Evolutionary conservation across 64 coral and sea anemone species (phyloP), one percentile per base, ranked within the genome.

Genomic region (Anthopleura sola): DNA sequence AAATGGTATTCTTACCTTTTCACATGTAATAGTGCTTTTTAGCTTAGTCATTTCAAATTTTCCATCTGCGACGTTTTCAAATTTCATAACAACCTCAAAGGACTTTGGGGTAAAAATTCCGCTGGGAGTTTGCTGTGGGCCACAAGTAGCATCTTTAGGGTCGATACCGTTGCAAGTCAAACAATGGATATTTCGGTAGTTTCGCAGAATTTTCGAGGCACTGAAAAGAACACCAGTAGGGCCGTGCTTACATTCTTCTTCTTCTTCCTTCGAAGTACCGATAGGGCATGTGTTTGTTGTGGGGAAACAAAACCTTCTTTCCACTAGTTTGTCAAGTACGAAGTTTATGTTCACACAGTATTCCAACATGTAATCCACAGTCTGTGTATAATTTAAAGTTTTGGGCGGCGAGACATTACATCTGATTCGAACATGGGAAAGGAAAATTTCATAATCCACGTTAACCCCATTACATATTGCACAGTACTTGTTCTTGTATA

Each of bases 61-160:
- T 1, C 8, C 21, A 21, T 0, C 31, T 1, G 5, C 66, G 0
- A 1, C 24, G 0, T 5, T 14, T 7, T 33, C 16, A 34, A 93
- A 85, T 12, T 57, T 78, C 87, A 95, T 85, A 36, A 95, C 13
- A 40, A 91, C 86, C 60, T 95, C 93, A 85, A 95, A 95, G 18
- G 93, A 95, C 28, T 91, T 95, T 15, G 93, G 93, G 0, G 82
- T 85, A 23, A 95, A 95, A 9, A 91, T 1, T 17, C 0, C 24
- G 3, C 86, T 39, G 0, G 54, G 55, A 26, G 32, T 82, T 3
- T 75, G 50, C 3, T 46, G 69, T 60, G 93, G 93, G 48, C 93
- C 93, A 54, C 93, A 95, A 16, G 11, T 68, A 48, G 82, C 81
- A 9, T 68, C 69, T 5, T 49, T 28, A 6, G 12, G 34, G 66